Conservation (phyloP, 2,113 vertebrate genomes). For the Pseudorhombus dupliciocellatus region DNA sequence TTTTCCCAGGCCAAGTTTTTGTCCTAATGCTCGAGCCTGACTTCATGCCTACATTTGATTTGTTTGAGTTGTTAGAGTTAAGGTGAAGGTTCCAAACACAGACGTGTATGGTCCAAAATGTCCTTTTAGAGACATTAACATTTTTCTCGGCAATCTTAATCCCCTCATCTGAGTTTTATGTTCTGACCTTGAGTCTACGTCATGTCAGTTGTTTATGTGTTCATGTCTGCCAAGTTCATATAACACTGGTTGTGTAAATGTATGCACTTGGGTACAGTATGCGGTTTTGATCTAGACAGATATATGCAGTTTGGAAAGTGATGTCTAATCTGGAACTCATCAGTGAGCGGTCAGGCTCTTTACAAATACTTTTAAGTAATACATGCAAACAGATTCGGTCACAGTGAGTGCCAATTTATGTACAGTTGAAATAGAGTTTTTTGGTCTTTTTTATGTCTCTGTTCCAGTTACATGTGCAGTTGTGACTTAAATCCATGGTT, state of each 20-base stretch:
- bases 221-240: slow-evolving; percentile 20
- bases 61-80: slow-evolving; percentile 5
- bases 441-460: slow-evolving; percentile 13
- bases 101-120: slow-evolving; percentile 4
- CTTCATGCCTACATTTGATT: slow-evolving; percentile 5
- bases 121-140: slow-evolving; percentile 5
- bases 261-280: slow-evolving; percentile 7
- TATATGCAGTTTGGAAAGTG: slow-evolving; percentile 22
- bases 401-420: slow-evolving; percentile 22
- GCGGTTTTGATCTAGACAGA: slow-evolving; percentile 28
- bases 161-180: neutral
- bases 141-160: slow-evolving; percentile 6
- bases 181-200: neutral
- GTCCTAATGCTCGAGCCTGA: neutral
- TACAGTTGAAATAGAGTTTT: neutral
- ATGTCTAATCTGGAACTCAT: slow-evolving; percentile 52
- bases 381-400: slow-evolving; percentile 19
- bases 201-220: slow-evolving; percentile 13
- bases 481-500: slow-evolving; percentile 22
- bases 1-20: no score
- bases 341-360: slow-evolving; percentile 16
- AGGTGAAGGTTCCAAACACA: neutral
- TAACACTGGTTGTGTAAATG: neutral
- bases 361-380: slow-evolving; percentile 13
- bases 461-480: slow-evolving; percentile 28